Percentiles rank a stretch among this genome's conserved stretches.
Conservation (phyloP, 2,888 invertebrate species). For the Tineola bisselliella region DNA sequence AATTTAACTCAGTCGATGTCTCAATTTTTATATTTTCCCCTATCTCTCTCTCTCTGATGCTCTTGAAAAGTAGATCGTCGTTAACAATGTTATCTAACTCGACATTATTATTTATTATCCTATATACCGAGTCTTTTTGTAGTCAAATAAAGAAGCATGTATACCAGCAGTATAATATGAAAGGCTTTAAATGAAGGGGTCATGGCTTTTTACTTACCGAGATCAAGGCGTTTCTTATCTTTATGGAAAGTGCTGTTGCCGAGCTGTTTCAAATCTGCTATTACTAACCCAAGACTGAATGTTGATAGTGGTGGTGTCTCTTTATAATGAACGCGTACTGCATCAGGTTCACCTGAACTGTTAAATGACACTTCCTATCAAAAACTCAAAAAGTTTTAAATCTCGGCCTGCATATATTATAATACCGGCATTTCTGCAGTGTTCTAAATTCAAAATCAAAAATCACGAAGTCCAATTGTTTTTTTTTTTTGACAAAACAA, state of each 20-base stretch:
- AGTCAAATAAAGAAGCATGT: too few relatives aligned
- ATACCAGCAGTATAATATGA: too few relatives aligned
- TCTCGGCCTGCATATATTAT: too few relatives aligned
- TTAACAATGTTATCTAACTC: too few relatives aligned
- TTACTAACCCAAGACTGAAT: conserved; percentile 77
- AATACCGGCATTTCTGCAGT: not conserved
- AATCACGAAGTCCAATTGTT: not conserved
- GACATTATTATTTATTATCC: too few relatives aligned
- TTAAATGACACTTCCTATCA: conserved; percentile 11
- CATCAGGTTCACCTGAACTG: conserved; percentile 66
- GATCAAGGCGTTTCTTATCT: conserved; percentile 37
- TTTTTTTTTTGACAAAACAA: not conserved
- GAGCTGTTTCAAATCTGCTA: conserved; percentile 70
- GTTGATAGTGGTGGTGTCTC: conserved; percentile 80
- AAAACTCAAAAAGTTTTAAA: too few relatives aligned
- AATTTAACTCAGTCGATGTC: not conserved
- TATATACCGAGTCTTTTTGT: too few relatives aligned
- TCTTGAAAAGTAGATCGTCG: not conserved
- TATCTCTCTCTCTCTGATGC: too few relatives aligned
- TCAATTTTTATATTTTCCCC: not conserved
- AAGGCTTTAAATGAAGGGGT: too few relatives aligned
- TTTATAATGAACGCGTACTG: conserved; percentile 75
- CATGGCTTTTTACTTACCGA: conserved; percentile 29
- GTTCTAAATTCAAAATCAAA: not conserved
- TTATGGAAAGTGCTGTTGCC: conserved; percentile 33